A percentile compares a stretch with the other conserved stretches of the same genome.
Evolutionary conservation across 2,797 vertebrate species (phyloP).

Genomic region (Holocentrus rufus): DNA sequence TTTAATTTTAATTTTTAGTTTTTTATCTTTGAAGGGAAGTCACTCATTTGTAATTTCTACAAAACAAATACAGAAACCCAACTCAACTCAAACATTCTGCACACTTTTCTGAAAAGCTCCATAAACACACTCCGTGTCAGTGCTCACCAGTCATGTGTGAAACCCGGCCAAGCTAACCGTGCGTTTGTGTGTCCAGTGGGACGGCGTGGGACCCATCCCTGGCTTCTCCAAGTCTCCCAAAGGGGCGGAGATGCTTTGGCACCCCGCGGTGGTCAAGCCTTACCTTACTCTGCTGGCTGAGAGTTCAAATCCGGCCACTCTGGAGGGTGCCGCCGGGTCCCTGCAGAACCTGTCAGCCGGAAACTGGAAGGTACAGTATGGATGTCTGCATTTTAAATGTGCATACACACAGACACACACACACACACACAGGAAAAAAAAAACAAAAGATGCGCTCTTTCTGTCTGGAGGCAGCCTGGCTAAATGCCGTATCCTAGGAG

Average conservation of each 20-base stretch:
- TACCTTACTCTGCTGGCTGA: conserved; percentile 96
- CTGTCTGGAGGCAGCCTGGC: conserved; percentile 1
- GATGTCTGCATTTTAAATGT: background rate
- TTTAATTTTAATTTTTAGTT: too few relatives aligned
- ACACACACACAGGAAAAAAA: background rate
- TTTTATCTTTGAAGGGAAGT: too few relatives aligned
- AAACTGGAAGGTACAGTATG: conserved; percentile 94
- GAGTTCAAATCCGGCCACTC: conserved; percentile 97
- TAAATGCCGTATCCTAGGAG: conserved; percentile 10
- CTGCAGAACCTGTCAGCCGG: conserved; percentile 98
- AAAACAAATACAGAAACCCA: background rate
- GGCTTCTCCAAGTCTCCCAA: conserved; percentile 96
- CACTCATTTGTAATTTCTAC: too few relatives aligned
- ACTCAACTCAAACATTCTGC: too few relatives aligned
- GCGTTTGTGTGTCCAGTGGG: conserved; percentile 86
- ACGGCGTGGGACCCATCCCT: conserved; percentile 95
- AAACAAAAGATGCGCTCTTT: background rate
- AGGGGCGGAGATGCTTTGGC: conserved; percentile 99
- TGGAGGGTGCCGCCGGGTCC: conserved; percentile 96
- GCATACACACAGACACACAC: background rate
- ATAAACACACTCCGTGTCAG: background rate
- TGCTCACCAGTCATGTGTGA: too few relatives aligned
- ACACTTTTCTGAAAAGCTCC: background rate
- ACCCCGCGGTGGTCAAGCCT: conserved; percentile 95
- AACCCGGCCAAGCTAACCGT: conserved; percentile 20